These are phyloP conservation scores for Misgurnus anguillicaudatus DNA, from an alignment of 2,113 vertebrate species.

Conservation along the genomic window DNA sequence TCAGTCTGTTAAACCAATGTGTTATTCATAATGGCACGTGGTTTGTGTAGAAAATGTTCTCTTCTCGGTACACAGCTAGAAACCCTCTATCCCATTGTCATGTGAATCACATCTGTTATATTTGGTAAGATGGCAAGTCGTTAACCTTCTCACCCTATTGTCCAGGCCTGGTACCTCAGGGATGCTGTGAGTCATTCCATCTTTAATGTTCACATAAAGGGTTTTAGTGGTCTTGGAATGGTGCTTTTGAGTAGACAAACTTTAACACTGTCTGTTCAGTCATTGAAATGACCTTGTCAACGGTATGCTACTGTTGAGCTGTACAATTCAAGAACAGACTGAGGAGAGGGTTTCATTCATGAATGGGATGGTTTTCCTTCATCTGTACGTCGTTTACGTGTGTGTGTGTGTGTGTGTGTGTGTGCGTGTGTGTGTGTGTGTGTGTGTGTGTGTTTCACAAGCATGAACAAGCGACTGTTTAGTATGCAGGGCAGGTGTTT, in stretches of 20 bases:
- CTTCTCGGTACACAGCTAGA: background rate
- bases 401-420: background rate
- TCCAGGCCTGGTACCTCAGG: conserved; percentile 16
- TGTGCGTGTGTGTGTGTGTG: conserved; percentile 36
- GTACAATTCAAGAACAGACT: conserved; percentile 7
- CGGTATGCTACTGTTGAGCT: conserved; percentile 28
- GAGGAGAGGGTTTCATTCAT: conserved; percentile 52
- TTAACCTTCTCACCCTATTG: conserved; percentile 11
- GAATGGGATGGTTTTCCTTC: conserved; percentile 54
- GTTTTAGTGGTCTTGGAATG: conserved; percentile 11
- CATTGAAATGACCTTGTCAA: conserved; percentile 70
- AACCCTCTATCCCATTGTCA: background rate
- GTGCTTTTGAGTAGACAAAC: conserved; percentile 53
- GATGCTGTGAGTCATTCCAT: conserved; percentile 35
- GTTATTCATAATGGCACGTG: background rate
- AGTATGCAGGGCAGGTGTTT: conserved; percentile 46
- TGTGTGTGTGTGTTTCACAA: conserved; percentile 30
- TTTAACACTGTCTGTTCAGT: conserved; percentile 33
- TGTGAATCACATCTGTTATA: conserved; percentile 10
- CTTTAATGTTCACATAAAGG: conserved; percentile 2
- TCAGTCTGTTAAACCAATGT: background rate
- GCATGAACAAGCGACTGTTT: conserved; percentile 5
- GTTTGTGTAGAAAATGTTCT: background rate
- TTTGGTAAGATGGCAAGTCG: background rate
- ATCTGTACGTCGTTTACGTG: conserved; percentile 52